Base-by-base conservation (phyloP, 2,113 vertebrate species). In the Pao palembangensis region DNA sequence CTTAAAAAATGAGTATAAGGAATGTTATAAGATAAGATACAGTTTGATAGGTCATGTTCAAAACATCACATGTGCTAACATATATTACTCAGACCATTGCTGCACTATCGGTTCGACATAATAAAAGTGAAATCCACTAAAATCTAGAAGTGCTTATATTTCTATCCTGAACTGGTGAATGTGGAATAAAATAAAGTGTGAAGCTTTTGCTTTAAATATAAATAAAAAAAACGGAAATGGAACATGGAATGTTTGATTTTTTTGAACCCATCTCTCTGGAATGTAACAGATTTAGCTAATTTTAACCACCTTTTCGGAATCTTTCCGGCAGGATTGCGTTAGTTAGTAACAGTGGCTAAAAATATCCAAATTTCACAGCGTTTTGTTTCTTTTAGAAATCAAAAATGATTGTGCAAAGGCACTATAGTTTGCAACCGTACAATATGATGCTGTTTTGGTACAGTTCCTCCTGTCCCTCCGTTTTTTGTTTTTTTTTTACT, bases 331-430 rank as follows among this genome's bases (percentile, higher is more conserved):
- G 76, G 84, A 76, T 78, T 64, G 64, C 60, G 61, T 34, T 15
- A 14, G 71, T 74, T 73, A 65, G 64, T 75, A 48, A 67, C 60
- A 73, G 52, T 53, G 6, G 72, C 73, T 58, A 19, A 49, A 81
- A 83, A 84, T 64, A 80, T 81, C 84, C 81, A 78, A 88, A 91
- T 92, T 95, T 95, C 93, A 95, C 95, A 98, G 94, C 93, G 94
- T 92, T 91, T 86, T 78, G 63, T 85, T 76, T 80, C 75, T 78
- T 85, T 78, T 50, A 64, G 46, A 87, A 87, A 87, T 83, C 85
- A 90, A 89, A 87, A 87, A 92, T 90, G 47, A 54, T 75, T 71
- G 92, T 94, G 93, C 92, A 92, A 96, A 93, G 90, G 83, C 73
- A 93, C 90, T 90, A 86, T 85, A 83, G 86, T 76, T 89, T 87